Conservation (phyloP, 2,113 vertebrate species). For the Orycteropus afer region DNA sequence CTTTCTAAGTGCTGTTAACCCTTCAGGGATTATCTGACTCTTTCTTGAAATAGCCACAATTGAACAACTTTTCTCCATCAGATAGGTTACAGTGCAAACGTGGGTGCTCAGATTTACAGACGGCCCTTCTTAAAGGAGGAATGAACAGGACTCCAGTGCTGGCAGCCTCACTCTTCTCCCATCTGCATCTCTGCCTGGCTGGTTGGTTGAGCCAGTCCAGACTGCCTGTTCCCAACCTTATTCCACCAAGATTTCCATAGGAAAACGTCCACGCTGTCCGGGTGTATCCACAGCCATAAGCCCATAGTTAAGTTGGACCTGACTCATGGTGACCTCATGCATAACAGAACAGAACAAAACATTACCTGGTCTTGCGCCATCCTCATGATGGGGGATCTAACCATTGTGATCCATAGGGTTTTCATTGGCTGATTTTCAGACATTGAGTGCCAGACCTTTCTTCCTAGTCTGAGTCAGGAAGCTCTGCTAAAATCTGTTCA, state of each 20-base stretch:
- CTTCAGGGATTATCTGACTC: neutral
- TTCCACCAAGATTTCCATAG: rapidly evolving
- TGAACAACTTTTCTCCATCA: neutral
- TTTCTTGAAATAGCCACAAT: neutral
- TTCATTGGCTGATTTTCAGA: neutral
- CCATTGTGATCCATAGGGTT: neutral
- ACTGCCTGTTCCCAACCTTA: rapidly evolving
- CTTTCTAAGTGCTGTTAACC: conserved; percentile 67
- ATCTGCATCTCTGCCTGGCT: neutral
- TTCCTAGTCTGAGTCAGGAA: neutral
- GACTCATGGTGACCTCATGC: neutral
- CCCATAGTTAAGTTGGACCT: rapidly evolving
- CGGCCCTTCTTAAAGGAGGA: neutral
- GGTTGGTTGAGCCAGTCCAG: neutral
- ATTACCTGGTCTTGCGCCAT: neutral
- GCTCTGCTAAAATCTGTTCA: neutral
- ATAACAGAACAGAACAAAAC: neutral
- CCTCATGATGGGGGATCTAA: neutral
- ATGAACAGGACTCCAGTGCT: neutral
- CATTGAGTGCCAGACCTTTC: neutral
- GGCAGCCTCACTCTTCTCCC: rapidly evolving
- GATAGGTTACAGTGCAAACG: neutral
- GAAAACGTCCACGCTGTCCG: rapidly evolving
- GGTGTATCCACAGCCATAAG: neutral
- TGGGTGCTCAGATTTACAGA: neutral